Conservation (phyloP, 2,113 vertebrate species). For the Poicephalus gulielmi region DNA sequence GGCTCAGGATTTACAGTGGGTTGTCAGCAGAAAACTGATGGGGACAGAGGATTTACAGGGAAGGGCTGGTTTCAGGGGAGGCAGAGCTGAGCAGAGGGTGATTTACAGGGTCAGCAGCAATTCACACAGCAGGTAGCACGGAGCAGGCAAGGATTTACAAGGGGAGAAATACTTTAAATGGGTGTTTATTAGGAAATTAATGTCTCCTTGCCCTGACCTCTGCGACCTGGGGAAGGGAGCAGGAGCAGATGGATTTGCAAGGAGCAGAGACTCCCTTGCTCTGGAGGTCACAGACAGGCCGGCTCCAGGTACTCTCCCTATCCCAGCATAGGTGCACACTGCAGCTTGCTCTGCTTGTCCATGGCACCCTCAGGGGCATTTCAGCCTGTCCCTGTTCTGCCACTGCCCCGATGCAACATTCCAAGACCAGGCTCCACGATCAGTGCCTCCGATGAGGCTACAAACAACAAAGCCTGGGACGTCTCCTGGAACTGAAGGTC, state of each 20-base stretch:
- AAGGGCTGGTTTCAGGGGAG: background rate
- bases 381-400: fast-evolving
- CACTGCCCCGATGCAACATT: fast-evolving
- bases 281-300: background rate
- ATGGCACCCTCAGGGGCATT: background rate
- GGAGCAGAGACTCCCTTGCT: background rate
- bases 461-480: background rate
- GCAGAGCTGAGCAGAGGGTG: background rate
- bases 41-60: background rate
- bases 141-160: background rate
- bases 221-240: background rate
- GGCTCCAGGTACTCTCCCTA: fast-evolving
- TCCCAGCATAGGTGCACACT: background rate
- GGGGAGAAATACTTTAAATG: background rate
- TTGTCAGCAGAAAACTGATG: background rate
- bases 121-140: conserved; percentile 1
- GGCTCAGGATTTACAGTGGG: background rate
- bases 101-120: conserved; percentile 44
- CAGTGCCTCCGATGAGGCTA: background rate
- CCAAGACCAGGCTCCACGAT: background rate
- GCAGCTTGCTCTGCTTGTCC: background rate
- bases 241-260: background rate
- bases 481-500: background rate
- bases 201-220: fast-evolving
- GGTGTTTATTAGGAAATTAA: background rate